A percentile compares a stretch with the other conserved stretches of the same genome.
Evolutionary conservation across 2,113 vertebrate species (phyloP).

Genomic region (Pachycephala philippinensis): DNA sequence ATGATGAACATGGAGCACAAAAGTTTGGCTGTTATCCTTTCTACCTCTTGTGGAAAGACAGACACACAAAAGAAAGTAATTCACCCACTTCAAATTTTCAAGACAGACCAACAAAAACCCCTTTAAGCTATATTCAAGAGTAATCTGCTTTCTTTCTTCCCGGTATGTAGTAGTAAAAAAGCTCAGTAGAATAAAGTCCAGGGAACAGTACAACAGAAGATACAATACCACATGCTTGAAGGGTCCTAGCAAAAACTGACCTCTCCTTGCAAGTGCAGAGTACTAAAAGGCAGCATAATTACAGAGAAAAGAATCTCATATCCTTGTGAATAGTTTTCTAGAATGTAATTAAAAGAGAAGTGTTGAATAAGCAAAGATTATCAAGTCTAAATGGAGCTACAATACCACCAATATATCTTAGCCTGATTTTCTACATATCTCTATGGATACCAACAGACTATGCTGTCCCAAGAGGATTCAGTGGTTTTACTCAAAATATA

Average conservation of each 20-base stretch:
- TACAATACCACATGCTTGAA: background rate
- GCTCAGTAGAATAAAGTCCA: background rate
- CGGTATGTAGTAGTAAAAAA: background rate
- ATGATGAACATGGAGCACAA: rapidly evolving
- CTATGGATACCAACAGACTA: conserved; percentile 52
- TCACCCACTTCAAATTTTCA: background rate
- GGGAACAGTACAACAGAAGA: background rate
- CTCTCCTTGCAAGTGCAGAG: background rate
- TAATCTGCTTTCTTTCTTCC: background rate
- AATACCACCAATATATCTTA: conserved; percentile 37
- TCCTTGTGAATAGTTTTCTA: conserved; percentile 19
- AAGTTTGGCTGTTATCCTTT: background rate
- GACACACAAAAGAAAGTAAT: background rate
- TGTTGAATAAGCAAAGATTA: conserved; percentile 54
- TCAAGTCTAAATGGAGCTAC: conserved; percentile 46
- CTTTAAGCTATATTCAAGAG: background rate
- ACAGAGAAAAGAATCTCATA: background rate
- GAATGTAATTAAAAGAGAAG: conserved; percentile 51
- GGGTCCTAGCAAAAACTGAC: background rate
- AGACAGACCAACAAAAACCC: background rate
- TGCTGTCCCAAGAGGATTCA: conserved; percentile 37
- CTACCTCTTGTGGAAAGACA: background rate
- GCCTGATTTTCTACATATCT: conserved; percentile 39
- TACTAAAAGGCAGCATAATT: background rate
- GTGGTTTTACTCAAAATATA: conserved; percentile 63